Conservation (phyloP, 2,888 invertebrate genomes). For the Drosophila nr. medialis region DNA sequence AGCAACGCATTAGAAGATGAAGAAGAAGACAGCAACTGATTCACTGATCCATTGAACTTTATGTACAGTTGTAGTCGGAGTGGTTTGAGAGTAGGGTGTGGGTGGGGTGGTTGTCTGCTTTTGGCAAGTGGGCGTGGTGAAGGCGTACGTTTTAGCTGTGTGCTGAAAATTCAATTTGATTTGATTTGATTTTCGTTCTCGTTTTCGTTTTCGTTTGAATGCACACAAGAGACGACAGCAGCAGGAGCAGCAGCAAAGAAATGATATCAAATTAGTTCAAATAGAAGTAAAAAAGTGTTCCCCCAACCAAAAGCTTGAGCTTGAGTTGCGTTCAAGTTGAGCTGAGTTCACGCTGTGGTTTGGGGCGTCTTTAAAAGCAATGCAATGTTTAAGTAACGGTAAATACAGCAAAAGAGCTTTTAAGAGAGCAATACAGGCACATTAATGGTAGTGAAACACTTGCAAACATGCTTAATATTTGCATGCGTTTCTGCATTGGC, state of each 20-base stretch:
- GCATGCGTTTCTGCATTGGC: neutral
- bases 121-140: constrained; percentile 16
- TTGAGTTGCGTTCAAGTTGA: constrained; percentile 16
- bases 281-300: constrained; percentile 61
- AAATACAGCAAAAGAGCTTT: constrained; percentile 2
- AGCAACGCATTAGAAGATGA: constrained; percentile 30
- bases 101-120: constrained; percentile 4
- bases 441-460: constrained; percentile 21
- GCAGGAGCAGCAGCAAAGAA: constrained; percentile 39
- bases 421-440: constrained; percentile 18
- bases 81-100: neutral
- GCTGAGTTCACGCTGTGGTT: constrained; percentile 10
- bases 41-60: constrained; percentile 56
- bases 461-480: neutral
- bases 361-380: constrained; percentile 11
- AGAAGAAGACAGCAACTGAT: constrained; percentile 32
- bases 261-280: constrained; percentile 77
- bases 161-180: constrained; percentile 82
- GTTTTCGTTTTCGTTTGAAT: constrained; percentile 80
- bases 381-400: constrained; percentile 21
- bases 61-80: constrained; percentile 23
- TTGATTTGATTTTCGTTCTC: constrained; percentile 82
- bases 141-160: constrained; percentile 47
- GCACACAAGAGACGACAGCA: constrained; percentile 62
- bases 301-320: constrained; percentile 1